A percentile compares a stretch with the other conserved stretches of the same genome.
Conservation (phyloP, 2,113 vertebrate species). For the Actenoides lindsayi region DNA sequence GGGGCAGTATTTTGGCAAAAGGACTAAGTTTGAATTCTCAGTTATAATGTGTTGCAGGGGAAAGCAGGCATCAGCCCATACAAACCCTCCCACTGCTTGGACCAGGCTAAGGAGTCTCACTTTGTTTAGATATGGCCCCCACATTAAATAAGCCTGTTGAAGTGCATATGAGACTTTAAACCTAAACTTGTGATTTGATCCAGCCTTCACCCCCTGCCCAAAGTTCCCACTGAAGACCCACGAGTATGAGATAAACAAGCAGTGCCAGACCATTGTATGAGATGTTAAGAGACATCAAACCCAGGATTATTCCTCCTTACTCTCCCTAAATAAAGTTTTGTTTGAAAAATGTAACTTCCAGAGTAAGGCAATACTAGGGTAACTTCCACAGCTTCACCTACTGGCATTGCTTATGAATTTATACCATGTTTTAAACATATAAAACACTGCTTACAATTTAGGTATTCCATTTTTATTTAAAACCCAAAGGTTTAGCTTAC, state of each 20-base stretch:
- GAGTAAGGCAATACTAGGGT: not conserved
- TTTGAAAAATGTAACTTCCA: slow-evolving; percentile 35
- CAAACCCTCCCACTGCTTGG: not conserved
- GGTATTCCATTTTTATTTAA: not conserved
- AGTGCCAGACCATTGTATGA: not conserved
- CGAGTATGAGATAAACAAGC: not conserved
- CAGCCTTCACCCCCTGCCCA: not conserved
- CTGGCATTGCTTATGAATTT: not conserved
- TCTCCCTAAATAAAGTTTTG: not conserved
- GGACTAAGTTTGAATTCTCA: not conserved
- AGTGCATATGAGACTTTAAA: not conserved
- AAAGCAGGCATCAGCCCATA: not conserved
- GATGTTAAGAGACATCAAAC: not conserved
- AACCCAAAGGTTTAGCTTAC: not conserved
- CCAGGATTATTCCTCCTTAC: not conserved
- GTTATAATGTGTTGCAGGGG: not conserved
- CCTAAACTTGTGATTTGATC: not conserved
- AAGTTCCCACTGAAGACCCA: not conserved
- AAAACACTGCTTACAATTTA: not conserved
- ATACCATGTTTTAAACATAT: not conserved
- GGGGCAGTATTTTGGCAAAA: not conserved
- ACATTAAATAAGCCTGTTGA: not conserved
- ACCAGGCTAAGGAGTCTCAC: not conserved
- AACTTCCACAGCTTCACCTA: not conserved
- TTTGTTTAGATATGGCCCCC: not conserved